Evolutionary conservation across 2,113 vertebrate species (phyloP).

Genomic region (Cheilinus undulatus): DNA sequence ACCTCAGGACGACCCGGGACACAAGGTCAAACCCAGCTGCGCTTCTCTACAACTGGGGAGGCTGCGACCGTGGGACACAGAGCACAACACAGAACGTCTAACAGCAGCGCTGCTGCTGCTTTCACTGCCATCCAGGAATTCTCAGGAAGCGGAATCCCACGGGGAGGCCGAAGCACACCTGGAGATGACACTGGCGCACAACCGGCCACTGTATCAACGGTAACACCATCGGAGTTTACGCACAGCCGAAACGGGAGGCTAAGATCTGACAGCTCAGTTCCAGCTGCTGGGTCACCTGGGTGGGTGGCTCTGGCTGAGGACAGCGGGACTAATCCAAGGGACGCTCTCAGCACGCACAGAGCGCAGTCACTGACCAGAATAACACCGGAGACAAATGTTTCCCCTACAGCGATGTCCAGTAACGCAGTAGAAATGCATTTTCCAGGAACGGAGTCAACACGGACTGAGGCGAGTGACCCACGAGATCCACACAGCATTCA

Average conservation of each 20-base stretch:
- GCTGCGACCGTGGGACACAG: neutral
- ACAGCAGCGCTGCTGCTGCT: constrained; percentile 13
- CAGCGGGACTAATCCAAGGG: neutral
- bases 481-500: constrained; percentile 65
- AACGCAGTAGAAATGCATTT: constrained; percentile 61
- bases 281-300: neutral
- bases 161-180: constrained; percentile 43
- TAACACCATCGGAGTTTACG: constrained; percentile 32
- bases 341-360: constrained; percentile 10
- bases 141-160: constrained; percentile 72
- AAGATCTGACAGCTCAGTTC: constrained; percentile 3
- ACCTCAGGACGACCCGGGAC: constrained; percentile 26
- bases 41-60: neutral
- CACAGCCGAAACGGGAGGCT: neutral
- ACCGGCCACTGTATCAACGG: neutral
- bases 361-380: constrained; percentile 29
- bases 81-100: neutral
- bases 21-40: constrained; percentile 2
- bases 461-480: constrained; percentile 44
- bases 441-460: constrained; percentile 21
- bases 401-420: constrained; percentile 39
- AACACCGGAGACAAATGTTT: neutral
- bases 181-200: constrained; percentile 7
- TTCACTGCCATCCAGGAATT: constrained; percentile 51
- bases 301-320: constrained; percentile 3